Percentiles rank a stretch among this genome's conserved stretches.
These are phyloP conservation scores for Lasioglossum zephyrum DNA, from an alignment of 2,888 invertebrate species.

Conservation along the genomic window DNA sequence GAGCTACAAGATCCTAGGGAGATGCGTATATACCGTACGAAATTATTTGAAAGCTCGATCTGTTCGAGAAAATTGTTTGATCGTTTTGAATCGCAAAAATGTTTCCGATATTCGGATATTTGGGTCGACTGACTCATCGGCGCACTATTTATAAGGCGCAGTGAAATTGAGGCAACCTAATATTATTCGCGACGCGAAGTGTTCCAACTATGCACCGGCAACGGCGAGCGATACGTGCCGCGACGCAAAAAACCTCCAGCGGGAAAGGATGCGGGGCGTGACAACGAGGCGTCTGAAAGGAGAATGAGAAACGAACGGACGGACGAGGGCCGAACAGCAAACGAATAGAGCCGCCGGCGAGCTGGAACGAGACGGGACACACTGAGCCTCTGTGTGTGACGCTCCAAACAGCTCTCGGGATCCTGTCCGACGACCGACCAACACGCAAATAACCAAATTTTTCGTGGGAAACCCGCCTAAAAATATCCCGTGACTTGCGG, in stretches of 20 bases:
- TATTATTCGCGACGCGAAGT: constrained; percentile 27
- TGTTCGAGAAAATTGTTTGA: too few species aligned
- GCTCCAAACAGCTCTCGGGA: constrained; percentile 2
- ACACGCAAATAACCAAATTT: constrained; percentile 47
- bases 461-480: constrained; percentile 44
- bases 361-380: constrained; percentile 15
- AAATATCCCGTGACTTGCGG: constrained; percentile 32
- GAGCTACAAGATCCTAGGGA: too few species aligned
- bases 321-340: constrained; percentile 18
- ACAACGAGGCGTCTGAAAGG: constrained; percentile 24
- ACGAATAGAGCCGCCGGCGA: constrained; percentile 27
- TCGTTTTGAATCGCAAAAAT: background rate
- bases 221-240: constrained; percentile 14
- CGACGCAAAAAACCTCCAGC: constrained; percentile 44
- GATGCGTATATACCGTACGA: too few species aligned
- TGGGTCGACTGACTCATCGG: background rate
- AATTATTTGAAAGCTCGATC: too few species aligned
- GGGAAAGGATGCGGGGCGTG: constrained; percentile 17
- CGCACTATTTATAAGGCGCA: background rate
- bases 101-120: background rate
- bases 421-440: constrained; percentile 1
- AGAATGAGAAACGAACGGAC: constrained; percentile 23
- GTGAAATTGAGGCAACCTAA: background rate
- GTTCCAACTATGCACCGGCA: constrained; percentile 27
- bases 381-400: background rate